A percentile compares a stretch with the other conserved stretches of the same genome.
These are phyloP conservation scores for Ictalurus punctatus DNA, from an alignment of 2,113 vertebrate species.

Conservation along the genomic window DNA sequence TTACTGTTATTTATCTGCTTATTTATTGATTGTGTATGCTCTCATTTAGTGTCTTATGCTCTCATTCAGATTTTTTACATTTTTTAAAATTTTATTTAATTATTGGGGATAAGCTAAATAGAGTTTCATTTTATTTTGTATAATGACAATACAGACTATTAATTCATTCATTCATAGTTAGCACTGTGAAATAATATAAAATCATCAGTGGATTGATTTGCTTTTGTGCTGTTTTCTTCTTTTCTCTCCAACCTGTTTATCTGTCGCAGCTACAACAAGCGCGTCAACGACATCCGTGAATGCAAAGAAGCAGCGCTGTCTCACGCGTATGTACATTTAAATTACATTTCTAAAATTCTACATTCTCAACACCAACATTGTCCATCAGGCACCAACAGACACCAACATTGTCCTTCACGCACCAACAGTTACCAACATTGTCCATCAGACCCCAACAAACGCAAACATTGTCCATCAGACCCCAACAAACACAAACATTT, in stretches of 20 bases:
- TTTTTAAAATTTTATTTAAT: no score
- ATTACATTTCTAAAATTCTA: not conserved
- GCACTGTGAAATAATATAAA: slow-evolving; percentile 1
- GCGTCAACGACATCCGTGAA: slow-evolving; percentile 97
- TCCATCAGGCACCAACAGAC: not conserved
- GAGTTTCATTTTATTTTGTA: no score
- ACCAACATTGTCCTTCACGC: not conserved
- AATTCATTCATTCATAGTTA: no score
- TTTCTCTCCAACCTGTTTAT: slow-evolving; percentile 10
- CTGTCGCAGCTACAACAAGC: slow-evolving; percentile 91
- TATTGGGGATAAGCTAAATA: no score
- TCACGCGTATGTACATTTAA: slow-evolving; percentile 84
- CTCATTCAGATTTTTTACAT: no score
- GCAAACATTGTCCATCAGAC: not conserved
- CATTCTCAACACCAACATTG: not conserved
- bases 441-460: not conserved
- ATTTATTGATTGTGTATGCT: no score
- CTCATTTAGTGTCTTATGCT: no score
- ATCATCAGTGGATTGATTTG: not conserved
- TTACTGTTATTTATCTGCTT: no score
- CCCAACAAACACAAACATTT: not conserved
- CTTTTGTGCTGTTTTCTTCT: slow-evolving; percentile 51
- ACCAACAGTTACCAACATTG: not conserved
- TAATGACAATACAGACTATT: no score
- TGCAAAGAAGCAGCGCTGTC: slow-evolving; percentile 97